These are phyloP conservation scores for Branchinecta lynchi DNA, from an alignment of 1,140 invertebrate species.

Conservation along the genomic window DNA sequence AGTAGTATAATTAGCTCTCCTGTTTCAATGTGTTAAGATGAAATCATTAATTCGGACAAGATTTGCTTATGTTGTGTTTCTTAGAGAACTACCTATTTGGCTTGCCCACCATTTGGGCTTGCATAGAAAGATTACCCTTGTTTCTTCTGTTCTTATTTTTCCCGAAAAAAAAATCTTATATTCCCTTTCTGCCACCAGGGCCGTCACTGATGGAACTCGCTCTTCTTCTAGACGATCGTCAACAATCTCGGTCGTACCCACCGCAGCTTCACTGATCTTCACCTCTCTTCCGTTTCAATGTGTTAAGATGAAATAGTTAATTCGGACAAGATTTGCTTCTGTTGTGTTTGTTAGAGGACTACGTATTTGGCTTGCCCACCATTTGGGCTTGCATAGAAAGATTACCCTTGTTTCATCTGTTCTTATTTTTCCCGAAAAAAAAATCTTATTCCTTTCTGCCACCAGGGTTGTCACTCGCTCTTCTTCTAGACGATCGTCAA, in stretches of 20 bases:
- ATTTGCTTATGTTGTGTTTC: no score
- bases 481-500: constrained; percentile 64
- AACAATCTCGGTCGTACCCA: constrained; percentile 83
- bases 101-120: no score
- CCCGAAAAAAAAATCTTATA: not conserved
- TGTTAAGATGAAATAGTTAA: no score
- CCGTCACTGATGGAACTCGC: not conserved
- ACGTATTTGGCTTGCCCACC: no score
- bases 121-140: not conserved
- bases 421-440: not conserved
- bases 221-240: constrained; percentile 53
- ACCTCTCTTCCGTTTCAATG: no score
- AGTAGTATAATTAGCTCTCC: no score
- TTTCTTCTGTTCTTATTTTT: constrained; percentile 10
- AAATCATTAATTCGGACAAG: no score
- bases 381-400: no score
- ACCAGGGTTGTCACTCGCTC: not conserved
- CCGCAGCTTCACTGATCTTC: constrained; percentile 64
- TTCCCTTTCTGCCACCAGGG: not conserved
- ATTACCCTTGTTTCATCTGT: not conserved
- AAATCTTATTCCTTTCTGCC: not conserved
- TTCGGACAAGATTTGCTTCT: no score
- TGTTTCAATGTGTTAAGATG: no score
- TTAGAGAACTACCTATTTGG: no score
- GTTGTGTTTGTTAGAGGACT: no score